Evolutionary conservation across 2,113 vertebrate species (phyloP), one percentile per base, ranked within the genome.

Genomic region (Vombatus ursinus): DNA sequence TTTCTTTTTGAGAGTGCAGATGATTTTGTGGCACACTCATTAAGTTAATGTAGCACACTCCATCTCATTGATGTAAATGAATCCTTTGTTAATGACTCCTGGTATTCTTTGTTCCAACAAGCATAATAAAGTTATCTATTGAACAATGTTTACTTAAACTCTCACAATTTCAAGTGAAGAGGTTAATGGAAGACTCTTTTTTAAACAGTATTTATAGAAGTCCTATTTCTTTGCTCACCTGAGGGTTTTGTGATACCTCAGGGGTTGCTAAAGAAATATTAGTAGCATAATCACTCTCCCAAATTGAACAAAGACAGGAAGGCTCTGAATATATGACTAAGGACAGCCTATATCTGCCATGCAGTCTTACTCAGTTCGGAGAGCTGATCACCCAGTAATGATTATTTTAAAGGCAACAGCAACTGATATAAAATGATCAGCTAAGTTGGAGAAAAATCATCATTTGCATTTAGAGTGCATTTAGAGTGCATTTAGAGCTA

Each of bases 1-100:
- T 31, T 90, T 90, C 49, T 90, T 90, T 90, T 14, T 90, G 48
- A 90, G 9, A 90, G 48, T 90, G 28, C 10, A 23, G 49, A 49
- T 90, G 90, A 90, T 90, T 50, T 90, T 90, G 47, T 50, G 25
- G 25, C 26, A 31, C 25, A 28, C 90, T 50, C 90, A 90, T 90
- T 90, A 90, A 90, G 48, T 90, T 90, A 90, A 90, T 90, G 90
- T 90, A 90, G 90, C 90, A 90, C 50, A 28, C 10, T 31, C 90
- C 90, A 90, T 90, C 50, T 50, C 90, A 50, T 50, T 90, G 9
- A 50, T 90, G 48, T n/a, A 90, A 90, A 90, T 50, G 24, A 23
- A 48, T 50, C 48, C 89, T 90, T 49, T 90, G 48, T 90, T 90
- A 90, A 90, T 90, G 25, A 50, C 24, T 90, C 24, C 90, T 50